Conservation (phyloP, 2,888 invertebrate genomes). For the Lasioglossum figueresi region DNA sequence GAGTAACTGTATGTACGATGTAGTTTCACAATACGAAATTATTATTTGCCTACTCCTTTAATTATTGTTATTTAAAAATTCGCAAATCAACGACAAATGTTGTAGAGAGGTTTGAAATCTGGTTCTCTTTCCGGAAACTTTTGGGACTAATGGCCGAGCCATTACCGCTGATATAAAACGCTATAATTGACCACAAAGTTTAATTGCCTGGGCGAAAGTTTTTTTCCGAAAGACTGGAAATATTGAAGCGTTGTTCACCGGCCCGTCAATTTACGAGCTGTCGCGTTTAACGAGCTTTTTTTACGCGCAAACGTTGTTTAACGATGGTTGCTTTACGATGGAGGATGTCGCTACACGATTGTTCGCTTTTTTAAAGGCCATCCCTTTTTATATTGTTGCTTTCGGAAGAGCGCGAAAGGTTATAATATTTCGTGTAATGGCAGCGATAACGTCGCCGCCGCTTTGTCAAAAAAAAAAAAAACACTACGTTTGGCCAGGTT, state of each 20-base stretch:
- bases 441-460: conserved; percentile 50
- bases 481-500: conserved; percentile 26
- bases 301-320: conserved; percentile 58
- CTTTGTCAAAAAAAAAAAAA: conserved; percentile 50
- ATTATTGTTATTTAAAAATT: not conserved
- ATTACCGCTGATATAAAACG: not conserved
- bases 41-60: no score
- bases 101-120: not conserved
- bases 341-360: conserved; percentile 22
- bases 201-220: not conserved
- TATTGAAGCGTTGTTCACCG: conserved; percentile 18
- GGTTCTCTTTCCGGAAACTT: not conserved
- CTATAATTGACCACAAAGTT: not conserved
- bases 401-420: not conserved
- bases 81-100: not conserved
- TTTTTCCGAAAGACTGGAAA: conserved; percentile 12
- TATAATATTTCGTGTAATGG: conserved; percentile 53
- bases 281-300: conserved; percentile 54
- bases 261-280: conserved; percentile 57
- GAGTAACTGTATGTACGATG: no score
- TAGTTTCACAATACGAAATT: no score
- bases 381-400: conserved; percentile 31
- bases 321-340: conserved; percentile 53
- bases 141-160: not conserved
- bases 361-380: not conserved